phyloP scores from a whole-genome alignment of 2,113 vertebrate species.

The human region GRCh38 chr13:97242501-97243000 shows the following conservation, averaged over 20 bases:
- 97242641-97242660: not conserved
- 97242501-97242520: not conserved
- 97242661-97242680: not conserved
- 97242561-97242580: not conserved
- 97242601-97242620: not conserved
- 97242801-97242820: slow-evolving; percentile 66
- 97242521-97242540: not conserved
- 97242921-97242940: not conserved
- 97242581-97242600: not conserved
- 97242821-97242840: slow-evolving; percentile 41
- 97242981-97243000: not conserved
- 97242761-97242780: not conserved
- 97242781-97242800: slow-evolving; percentile 34
- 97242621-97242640: not conserved
- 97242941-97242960: not conserved
- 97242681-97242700: not conserved
- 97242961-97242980: accelerated
- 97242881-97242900: slow-evolving; percentile 49
- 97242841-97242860: slow-evolving; percentile 42
- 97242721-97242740: not conserved
- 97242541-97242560: not conserved
- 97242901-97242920: not conserved
- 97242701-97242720: not conserved
- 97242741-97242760: not conserved
- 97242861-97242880: slow-evolving; percentile 49